Evolutionary conservation across 2,113 vertebrate species (phyloP), one percentile per base, ranked within the genome.

Genomic region (Guaruba guarouba): DNA sequence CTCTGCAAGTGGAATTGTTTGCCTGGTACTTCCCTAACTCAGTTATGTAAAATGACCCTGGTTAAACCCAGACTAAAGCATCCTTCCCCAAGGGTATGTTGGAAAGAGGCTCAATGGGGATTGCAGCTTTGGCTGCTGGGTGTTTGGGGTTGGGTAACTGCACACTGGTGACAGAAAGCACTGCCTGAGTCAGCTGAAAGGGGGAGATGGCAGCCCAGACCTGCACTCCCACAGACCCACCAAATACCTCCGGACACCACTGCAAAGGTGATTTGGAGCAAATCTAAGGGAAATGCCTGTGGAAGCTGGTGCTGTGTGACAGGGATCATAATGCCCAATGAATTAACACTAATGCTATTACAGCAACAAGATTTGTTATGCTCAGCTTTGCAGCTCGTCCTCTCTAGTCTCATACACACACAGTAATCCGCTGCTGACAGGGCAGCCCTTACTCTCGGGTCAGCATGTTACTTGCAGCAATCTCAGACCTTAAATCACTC

Each of bases 271-370:
- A 6, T 29, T 43, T 31, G 33, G 51, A 74, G 43, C 46, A 71
- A 55, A 95, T 7, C 39, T 76, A 17, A 55, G 44, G 77, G 70
- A 57, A 70, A 39, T 2, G 6, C n/a, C 62, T 1, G 0, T 57
- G 52, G 84, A 14, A 66, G 78, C 37, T 27, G 62, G 20, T 37
- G 9, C 17, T 28, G 66, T 29, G 70, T 59, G 74, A 49, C 64
- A 52, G 89, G 39, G 70, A 57, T 46, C 13, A 8, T 49, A 39
- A 77, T 5, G 66, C 81, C 57, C 43, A 2, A 44, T 54, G 84
- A 87, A 91, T 85, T 69, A 91, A 77, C 79, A 12, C n/a, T 96
- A 93, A 97, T 90, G 85, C 90, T 92, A 92, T 95, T 95, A 94
- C 1, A 77, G 92, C 90, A 95, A 74, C 90, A 46, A 77, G 96